Base-by-base conservation (phyloP, 2,797 vertebrate species). In the Liparis tanakae region DNA sequence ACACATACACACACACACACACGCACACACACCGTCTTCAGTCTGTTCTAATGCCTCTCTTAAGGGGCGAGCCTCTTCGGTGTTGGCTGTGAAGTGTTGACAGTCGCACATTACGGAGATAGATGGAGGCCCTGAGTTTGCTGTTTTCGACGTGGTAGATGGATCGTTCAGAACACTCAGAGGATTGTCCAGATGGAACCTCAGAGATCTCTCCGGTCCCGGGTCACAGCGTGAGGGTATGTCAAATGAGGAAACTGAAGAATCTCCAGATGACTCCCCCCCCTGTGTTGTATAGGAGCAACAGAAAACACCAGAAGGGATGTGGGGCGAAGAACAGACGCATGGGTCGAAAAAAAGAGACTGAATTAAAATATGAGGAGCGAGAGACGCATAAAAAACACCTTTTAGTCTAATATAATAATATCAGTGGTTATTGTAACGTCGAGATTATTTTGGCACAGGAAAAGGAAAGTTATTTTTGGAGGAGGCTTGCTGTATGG, bases 101-200 rank as follows among this genome's bases (percentile, higher is more conserved):
- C 90, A 91, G 88, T 81, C 65, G 67, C 78, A 76, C 60, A 79
- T 84, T 89, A 90, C 74, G 66, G 78, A 89, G 88, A 93, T 87
- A 89, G 88, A 92, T 89, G 76, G 85, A 82, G 69, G 73, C 68
- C 44, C 64, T 0, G 74, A 70, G 75, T 77, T 76, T 34, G 76
- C 67, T 72, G 76, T 54, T 18, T 82, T 69, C 83, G 78, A 70
- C 65, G 50, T 67, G 18, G 6, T 62, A 67, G 78, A 85, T 62
- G 60, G 77, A 87, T 80, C 75, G 76, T 76, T 76, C 25, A 74
- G 78, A 88, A 85, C 75, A 77, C 70, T 70, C 34, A 0, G 36
- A 58, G 70, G 74, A 76, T 74, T 46, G 85, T 81, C 76, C 50
- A 37, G 39, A 73, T 77, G 74, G 69, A 70, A 70, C 74, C 66